A percentile compares a stretch with the other conserved stretches of the same genome.
phyloP scores from a whole-genome alignment of 2,797 vertebrate genomes.

The Nyctibius grandis region DNA sequence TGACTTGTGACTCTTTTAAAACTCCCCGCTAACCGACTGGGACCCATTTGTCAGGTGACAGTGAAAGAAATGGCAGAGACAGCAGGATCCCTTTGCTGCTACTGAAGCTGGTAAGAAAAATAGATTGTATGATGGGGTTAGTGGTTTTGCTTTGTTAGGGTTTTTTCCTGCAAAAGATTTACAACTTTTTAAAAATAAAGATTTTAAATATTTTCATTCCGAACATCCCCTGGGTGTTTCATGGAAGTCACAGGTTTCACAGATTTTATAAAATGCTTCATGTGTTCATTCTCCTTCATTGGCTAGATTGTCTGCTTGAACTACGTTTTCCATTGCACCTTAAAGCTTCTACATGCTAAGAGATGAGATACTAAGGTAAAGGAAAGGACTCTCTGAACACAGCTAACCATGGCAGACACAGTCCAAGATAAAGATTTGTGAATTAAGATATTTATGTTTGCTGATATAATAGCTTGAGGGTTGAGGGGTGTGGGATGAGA shows the following conservation, averaged over 20 bases:
- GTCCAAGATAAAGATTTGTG: background rate
- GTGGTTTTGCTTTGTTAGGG: fast-evolving
- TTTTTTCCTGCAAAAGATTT: background rate
- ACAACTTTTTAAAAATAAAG: background rate
- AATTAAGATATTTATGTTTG: background rate
- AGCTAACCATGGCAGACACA: background rate
- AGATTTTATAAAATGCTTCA: background rate
- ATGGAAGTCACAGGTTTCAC: background rate
- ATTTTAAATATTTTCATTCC: background rate
- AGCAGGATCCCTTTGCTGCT: background rate
- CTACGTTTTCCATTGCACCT: background rate
- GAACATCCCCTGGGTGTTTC: background rate
- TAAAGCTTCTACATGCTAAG: background rate
- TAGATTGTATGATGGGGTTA: background rate
- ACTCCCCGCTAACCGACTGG: background rate
- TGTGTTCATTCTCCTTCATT: background rate
- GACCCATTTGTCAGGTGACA: background rate
- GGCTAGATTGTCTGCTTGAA: background rate
- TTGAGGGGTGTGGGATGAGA: too few relatives aligned
- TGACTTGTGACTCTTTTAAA: background rate
- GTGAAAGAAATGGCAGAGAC: background rate
- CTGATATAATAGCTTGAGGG: background rate
- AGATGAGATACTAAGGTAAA: background rate
- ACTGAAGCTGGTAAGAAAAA: background rate
- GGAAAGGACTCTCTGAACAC: background rate